Evolutionary conservation across 1,140 invertebrate species (phyloP), one percentile per base, ranked within the genome.

Genomic region (Euwallacea similis): DNA sequence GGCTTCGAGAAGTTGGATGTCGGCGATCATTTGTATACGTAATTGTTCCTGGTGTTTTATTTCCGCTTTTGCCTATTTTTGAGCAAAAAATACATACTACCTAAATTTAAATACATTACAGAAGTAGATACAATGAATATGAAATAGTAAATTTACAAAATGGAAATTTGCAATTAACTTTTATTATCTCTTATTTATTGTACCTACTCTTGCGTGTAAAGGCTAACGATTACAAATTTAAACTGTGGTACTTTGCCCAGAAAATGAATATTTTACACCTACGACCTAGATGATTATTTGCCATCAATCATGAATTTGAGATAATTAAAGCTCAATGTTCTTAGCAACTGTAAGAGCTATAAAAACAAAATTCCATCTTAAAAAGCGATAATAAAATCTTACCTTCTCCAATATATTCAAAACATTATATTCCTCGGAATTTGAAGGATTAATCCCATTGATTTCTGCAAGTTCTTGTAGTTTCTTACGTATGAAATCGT

Each of bases 401-500:
- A 69, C 70, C 42, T 50, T 47, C 44, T 60, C 16, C 33, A 72
- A 62, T 15, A 72, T 65, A 66, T 42, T 65, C 7, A 15, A 9
- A 7, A 75, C 33, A 47, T 72, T 66, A 46, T 53, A 71, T 42
- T 54, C 41, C 3, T 43, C 54, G 0, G 21, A 43, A 47, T 71
- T 56, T 0, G 47, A 42, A n/a, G 44, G 9, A 7, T 16, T 16
- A 15, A 75, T 65, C 10, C 69, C 63, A 16, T 66, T 10, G 33
- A 73, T 15, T 44, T 47, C 47, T 9, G 71, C 71, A n/a, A 75
- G 46, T 42, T 70, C 66, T 42, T 66, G 41, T 33, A 75, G 44
- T 66, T 67, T 73, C 46, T 71, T 64, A 42, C n/a, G 65, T 33
- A 75, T 55, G 64, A 68, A 73, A 10, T 46, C 47, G 15, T 75